A percentile compares a stretch with the other conserved stretches of the same genome.
Conservation (phyloP, 1,140 invertebrate genomes). For the Trachymyrmex cornetzi region DNA sequence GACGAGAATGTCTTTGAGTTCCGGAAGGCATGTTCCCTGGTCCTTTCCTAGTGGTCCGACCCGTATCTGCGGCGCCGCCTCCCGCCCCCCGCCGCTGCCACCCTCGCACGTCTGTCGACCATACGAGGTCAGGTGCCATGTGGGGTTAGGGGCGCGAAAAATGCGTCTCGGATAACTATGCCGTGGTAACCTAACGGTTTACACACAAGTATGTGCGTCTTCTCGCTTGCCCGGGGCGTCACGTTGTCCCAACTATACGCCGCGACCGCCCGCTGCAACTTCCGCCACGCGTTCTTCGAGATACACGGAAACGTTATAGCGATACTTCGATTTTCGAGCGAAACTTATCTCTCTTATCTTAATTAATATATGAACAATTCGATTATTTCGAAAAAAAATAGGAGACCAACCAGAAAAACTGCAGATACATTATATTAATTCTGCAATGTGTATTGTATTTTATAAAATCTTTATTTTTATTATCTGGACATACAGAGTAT, state of each 20-base stretch:
- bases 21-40: conserved; percentile 80
- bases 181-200: conserved; percentile 62
- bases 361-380: conserved; percentile 1
- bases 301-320: conserved; percentile 31
- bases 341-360: conserved; percentile 1
- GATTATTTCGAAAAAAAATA: not conserved
- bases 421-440: not conserved
- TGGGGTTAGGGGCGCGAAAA: conserved; percentile 73
- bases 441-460: not conserved
- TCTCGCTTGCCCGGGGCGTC: conserved; percentile 23
- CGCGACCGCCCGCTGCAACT: not conserved
- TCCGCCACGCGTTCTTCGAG: not conserved
- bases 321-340: not conserved
- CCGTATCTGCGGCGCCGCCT: conserved; percentile 45
- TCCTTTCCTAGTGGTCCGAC: conserved; percentile 51
- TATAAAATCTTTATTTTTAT: not conserved
- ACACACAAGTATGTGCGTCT: conserved; percentile 72
- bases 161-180: conserved; percentile 76
- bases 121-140: conserved; percentile 53
- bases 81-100: not conserved
- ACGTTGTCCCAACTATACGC: not conserved
- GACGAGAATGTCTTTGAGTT: conserved; percentile 86
- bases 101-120: conserved; percentile 31
- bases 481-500: not conserved
- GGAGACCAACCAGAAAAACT: not conserved